phyloP scores from a whole-genome alignment of 1,140 invertebrate species.

The Vanessa atalanta region DNA sequence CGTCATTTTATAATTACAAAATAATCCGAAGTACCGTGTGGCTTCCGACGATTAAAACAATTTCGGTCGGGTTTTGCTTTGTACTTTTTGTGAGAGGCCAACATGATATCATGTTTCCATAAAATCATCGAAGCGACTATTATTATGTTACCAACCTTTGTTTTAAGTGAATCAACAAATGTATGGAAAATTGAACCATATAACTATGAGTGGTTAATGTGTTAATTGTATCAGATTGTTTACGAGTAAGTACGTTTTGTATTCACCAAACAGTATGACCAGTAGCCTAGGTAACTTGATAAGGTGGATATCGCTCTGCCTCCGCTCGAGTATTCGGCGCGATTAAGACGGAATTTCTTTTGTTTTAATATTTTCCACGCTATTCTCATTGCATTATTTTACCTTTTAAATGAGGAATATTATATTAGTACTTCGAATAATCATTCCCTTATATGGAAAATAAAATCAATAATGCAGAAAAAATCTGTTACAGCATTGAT shows the following conservation, averaged over 20 bases:
- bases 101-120: constrained; percentile 78
- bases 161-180: constrained; percentile 48
- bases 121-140: constrained; percentile 79
- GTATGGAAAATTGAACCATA: constrained; percentile 45
- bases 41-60: constrained; percentile 79
- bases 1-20: constrained; percentile 61
- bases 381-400: constrained; percentile 43
- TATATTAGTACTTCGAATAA: neutral
- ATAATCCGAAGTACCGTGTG: constrained; percentile 59
- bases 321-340: constrained; percentile 75
- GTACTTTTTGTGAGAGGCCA: constrained; percentile 77
- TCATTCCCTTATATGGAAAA: no score
- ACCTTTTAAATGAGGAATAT: neutral
- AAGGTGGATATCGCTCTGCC: constrained; percentile 76
- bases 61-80: constrained; percentile 74
- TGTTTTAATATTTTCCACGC: constrained; percentile 68
- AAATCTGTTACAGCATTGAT: neutral
- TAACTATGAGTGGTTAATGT: constrained; percentile 34
- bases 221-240: constrained; percentile 22
- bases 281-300: constrained; percentile 80
- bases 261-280: constrained; percentile 55
- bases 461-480: no score
- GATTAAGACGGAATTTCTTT: constrained; percentile 77
- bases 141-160: constrained; percentile 62
- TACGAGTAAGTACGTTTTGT: constrained; percentile 46